Conservation (phyloP, 2,888 invertebrate species). For the Synergus umbraculus region DNA sequence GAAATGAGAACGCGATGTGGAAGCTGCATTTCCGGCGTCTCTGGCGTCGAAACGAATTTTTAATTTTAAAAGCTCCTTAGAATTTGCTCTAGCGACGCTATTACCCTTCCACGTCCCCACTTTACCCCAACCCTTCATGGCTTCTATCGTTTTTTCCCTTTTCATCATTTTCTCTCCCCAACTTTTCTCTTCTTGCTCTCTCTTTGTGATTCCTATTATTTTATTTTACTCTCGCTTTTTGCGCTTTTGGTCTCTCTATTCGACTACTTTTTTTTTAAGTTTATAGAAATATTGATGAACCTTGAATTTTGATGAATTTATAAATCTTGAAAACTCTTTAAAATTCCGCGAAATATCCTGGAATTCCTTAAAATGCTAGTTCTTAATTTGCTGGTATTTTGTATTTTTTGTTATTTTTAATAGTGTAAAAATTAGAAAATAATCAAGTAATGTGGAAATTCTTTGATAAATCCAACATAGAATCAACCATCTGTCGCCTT, state of each 20-base stretch:
- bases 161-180: neutral
- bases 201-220: slow-evolving; percentile 9
- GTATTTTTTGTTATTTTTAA: too few relatives aligned
- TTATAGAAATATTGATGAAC: too few relatives aligned
- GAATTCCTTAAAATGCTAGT: too few relatives aligned
- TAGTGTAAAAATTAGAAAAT: neutral
- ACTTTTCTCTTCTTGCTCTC: neutral
- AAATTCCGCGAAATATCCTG: too few relatives aligned
- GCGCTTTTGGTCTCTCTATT: slow-evolving; percentile 3
- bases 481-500: neutral
- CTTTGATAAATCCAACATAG: neutral
- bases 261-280: too few relatives aligned
- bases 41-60: slow-evolving; percentile 54
- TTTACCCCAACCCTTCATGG: neutral
- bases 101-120: neutral
- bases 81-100: slow-evolving; percentile 46
- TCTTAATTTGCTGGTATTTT: too few relatives aligned
- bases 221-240: slow-evolving; percentile 2
- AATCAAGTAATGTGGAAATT: neutral
- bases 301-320: too few relatives aligned
- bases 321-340: too few relatives aligned
- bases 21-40: slow-evolving; percentile 57
- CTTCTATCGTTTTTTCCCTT: neutral
- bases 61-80: slow-evolving; percentile 58
- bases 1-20: slow-evolving; percentile 53